phyloP scores from a whole-genome alignment of 1,140 invertebrate species.

The Nasonia longicornis region DNA sequence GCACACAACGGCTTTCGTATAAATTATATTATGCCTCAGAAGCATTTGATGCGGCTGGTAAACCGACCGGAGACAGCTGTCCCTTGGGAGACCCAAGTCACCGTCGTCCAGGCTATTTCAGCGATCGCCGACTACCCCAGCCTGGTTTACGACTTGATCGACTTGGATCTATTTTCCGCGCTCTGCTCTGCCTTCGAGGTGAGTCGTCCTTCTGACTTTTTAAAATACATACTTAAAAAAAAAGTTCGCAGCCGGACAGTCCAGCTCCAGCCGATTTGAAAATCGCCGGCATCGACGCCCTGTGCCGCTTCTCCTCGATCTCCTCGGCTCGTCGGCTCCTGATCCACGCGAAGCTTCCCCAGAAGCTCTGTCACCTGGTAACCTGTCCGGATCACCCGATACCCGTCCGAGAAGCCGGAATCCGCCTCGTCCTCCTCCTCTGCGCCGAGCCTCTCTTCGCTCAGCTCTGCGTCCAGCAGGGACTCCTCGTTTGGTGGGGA shows the following conservation, averaged over 20 bases:
- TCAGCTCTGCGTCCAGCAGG: constrained; percentile 52
- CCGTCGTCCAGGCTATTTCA: constrained; percentile 42
- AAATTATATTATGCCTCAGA: constrained; percentile 18
- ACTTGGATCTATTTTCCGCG: constrained; percentile 4
- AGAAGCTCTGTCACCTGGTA: constrained; percentile 50
- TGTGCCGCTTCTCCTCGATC: constrained; percentile 43
- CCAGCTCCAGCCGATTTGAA: constrained; percentile 53
- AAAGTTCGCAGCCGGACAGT: constrained; percentile 16
- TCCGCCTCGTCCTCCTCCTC: constrained; percentile 55
- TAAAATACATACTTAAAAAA: background rate
- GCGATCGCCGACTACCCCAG: constrained; percentile 17
- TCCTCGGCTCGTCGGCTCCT: background rate
- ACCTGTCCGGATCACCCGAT: constrained; percentile 43
- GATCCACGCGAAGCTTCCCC: background rate
- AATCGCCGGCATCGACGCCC: constrained; percentile 53
- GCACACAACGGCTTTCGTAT: background rate
- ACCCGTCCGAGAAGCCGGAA: constrained; percentile 52
- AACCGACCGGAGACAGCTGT: constrained; percentile 40
- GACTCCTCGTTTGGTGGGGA: constrained; percentile 56
- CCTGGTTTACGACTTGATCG: constrained; percentile 3
- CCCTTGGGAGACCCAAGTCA: constrained; percentile 49
- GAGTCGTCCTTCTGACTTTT: background rate
- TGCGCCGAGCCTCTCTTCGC: constrained; percentile 50
- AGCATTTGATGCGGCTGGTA: constrained; percentile 51
- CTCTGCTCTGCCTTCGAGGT: constrained; percentile 26